These are phyloP conservation scores for Gopherus flavomarginatus DNA, from an alignment of 2,113 vertebrate genomes.

Conservation along the genomic window DNA sequence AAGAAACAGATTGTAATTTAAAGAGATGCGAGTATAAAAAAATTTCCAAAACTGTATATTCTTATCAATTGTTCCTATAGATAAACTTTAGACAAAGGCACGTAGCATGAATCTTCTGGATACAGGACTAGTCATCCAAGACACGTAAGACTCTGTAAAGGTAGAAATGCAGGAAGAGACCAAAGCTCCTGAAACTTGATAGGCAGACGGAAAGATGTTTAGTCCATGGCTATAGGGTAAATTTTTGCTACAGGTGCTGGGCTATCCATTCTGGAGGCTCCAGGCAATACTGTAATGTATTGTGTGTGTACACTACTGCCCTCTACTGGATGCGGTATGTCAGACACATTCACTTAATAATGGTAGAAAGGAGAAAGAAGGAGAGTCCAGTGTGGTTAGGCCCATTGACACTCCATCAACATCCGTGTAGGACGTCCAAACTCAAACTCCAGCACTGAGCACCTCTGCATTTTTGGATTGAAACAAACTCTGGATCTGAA, in stretches of 20 bases:
- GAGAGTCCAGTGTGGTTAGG: accelerated
- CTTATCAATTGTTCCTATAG: neutral
- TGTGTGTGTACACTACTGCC: neutral
- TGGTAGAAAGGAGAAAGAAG: neutral
- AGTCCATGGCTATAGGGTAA: neutral
- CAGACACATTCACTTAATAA: neutral
- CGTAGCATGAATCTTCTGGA: neutral
- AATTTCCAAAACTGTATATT: slow-evolving; percentile 25
- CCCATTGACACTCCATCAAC: neutral
- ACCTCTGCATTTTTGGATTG: accelerated
- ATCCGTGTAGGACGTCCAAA: neutral
- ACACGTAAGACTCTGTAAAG: neutral
- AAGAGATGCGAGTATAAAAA: neutral
- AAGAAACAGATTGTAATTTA: neutral
- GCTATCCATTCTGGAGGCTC: neutral
- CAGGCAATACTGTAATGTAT: neutral
- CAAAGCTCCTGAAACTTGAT: neutral
- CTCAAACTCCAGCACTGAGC: neutral
- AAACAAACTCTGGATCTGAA: accelerated
- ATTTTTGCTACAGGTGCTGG: neutral
- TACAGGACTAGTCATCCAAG: neutral
- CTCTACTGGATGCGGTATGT: neutral
- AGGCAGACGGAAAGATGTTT: neutral
- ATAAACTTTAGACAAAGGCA: neutral
- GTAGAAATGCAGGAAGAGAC: neutral